These are phyloP conservation scores for Heptranchias perlo DNA, from an alignment of 2,113 vertebrate species.

Conservation along the genomic window DNA sequence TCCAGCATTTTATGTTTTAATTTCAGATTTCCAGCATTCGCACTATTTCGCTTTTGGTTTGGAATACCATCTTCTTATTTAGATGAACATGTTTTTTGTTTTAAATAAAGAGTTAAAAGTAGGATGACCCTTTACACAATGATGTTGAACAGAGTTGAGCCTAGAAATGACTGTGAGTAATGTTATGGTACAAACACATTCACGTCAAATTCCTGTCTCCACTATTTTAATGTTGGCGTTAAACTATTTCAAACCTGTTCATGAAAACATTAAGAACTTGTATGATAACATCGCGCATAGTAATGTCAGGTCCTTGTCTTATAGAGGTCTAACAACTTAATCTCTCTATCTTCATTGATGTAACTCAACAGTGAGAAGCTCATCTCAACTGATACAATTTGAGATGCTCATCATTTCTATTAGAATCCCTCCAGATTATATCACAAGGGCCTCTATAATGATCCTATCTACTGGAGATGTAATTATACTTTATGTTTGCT, in stretches of 20 bases:
- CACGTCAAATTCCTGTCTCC: not conserved
- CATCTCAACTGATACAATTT: not conserved
- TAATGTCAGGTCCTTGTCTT: not conserved
- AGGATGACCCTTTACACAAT: not conserved
- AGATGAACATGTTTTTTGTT: not conserved
- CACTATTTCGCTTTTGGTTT: no score
- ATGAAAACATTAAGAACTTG: not conserved
- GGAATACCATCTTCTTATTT: not conserved
- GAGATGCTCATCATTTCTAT: not conserved
- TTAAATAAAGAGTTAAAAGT: not conserved
- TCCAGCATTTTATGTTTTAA: no score
- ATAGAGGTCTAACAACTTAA: not conserved
- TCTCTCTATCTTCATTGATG: not conserved
- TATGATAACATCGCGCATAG: not conserved
- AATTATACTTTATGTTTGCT: not conserved
- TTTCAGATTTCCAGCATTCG: no score
- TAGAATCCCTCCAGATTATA: not conserved
- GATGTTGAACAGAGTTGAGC: not conserved
- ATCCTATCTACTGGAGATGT: not conserved
- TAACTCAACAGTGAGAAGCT: not conserved
- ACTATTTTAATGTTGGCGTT: not conserved
- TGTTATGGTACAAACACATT: not conserved
- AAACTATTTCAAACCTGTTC: not conserved
- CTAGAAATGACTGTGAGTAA: not conserved
- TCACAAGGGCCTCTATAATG: slow-evolving; percentile 7